Percentiles rank a stretch among this genome's conserved stretches.
These are phyloP conservation scores for Drosophila longiperda DNA, from an alignment of 2,888 invertebrate genomes.

Conservation along the genomic window DNA sequence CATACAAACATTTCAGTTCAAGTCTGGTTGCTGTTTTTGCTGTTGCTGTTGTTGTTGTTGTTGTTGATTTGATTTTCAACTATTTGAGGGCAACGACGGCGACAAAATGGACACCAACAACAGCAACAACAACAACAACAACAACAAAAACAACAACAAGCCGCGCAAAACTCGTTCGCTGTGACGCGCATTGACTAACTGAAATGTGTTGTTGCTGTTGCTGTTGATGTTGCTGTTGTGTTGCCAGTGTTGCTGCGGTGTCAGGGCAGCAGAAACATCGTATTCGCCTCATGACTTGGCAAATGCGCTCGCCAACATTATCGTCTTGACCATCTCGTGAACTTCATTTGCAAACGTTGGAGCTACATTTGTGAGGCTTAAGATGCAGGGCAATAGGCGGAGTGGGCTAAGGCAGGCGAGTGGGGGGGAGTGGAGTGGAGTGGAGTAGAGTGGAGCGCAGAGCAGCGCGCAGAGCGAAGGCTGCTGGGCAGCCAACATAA, in stretches of 20 bases:
- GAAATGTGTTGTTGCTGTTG: conserved; percentile 65
- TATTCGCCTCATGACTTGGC: conserved; percentile 77
- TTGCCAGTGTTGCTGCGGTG: conserved; percentile 57
- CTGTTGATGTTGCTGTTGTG: conserved; percentile 49
- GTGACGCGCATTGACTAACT: conserved; percentile 63
- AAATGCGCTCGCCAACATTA: conserved; percentile 80
- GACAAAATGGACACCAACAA: conserved; percentile 76
- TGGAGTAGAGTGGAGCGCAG: conserved; percentile 18
- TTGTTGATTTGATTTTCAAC: conserved; percentile 78
- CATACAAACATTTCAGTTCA: conserved; percentile 61
- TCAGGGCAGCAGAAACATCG: conserved; percentile 34
- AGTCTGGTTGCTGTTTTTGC: conserved; percentile 39
- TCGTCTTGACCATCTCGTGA: conserved; percentile 81
- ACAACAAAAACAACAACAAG: conserved; percentile 46
- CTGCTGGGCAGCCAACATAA: conserved; percentile 67
- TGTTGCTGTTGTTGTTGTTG: conserved; percentile 48
- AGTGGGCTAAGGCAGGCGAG: neutral
- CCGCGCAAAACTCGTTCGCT: conserved; percentile 73
- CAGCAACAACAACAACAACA: conserved; percentile 46
- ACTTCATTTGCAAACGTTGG: conserved; percentile 78
- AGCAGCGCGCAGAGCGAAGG: conserved; percentile 19
- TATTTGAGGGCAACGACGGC: conserved; percentile 74
- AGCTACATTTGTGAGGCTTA: conserved; percentile 33
- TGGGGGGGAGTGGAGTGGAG: neutral
- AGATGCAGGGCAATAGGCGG: neutral